A percentile compares a stretch with the other conserved stretches of the same genome.
These are phyloP conservation scores for Campylomormyrus tamandua DNA, from an alignment of 2,113 vertebrate species.

Conservation along the genomic window DNA sequence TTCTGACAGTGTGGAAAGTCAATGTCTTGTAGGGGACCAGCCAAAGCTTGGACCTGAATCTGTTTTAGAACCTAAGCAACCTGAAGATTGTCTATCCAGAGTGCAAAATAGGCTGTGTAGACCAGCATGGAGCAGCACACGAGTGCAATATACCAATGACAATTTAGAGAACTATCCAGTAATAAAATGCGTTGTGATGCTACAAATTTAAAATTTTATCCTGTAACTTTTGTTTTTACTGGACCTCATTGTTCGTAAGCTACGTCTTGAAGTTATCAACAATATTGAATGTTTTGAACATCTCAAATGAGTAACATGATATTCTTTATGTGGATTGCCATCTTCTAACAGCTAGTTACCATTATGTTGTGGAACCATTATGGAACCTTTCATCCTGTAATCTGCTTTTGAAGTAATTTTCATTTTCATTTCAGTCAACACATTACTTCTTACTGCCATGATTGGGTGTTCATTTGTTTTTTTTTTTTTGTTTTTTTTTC, in stretches of 20 bases:
- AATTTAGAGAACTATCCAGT: background rate
- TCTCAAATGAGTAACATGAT: background rate
- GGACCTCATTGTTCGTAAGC: background rate
- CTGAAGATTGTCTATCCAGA: background rate
- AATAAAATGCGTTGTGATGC: background rate
- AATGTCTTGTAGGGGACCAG: background rate
- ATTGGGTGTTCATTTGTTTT: background rate
- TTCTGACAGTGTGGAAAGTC: background rate
- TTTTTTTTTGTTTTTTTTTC: background rate
- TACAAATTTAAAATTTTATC: background rate
- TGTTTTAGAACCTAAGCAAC: background rate
- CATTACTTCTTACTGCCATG: background rate
- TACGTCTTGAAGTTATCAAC: background rate
- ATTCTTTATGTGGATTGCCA: background rate
- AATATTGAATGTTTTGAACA: background rate
- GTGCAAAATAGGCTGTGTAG: background rate
- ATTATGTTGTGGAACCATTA: background rate
- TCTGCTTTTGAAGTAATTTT: background rate
- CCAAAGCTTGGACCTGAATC: background rate
- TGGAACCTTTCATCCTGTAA: background rate
- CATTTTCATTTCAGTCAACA: background rate
- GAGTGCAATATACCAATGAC: background rate
- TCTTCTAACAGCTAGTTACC: background rate
- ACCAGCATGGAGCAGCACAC: background rate
- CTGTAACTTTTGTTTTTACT: background rate